Evolutionary conservation across 2,113 vertebrate species (phyloP).

Genomic region (Anthoscopus minutus): DNA sequence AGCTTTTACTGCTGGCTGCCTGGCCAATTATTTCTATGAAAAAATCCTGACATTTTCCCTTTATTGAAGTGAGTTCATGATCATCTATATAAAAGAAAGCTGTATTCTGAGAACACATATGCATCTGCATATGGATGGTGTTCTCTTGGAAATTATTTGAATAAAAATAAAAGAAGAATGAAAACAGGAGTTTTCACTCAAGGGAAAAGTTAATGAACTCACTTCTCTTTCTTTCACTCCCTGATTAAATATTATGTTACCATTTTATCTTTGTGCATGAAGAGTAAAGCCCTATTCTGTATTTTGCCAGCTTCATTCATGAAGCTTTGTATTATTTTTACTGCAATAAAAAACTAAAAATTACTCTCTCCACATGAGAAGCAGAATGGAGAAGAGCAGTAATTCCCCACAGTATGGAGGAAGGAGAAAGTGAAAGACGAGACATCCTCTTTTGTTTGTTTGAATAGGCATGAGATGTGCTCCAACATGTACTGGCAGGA

Average conservation of each 20-base stretch:
- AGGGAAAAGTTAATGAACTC: conserved; percentile 64
- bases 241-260: conserved; percentile 66
- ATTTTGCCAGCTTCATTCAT: conserved; percentile 63
- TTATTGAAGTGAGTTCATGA: conserved; percentile 38
- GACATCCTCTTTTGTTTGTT: conserved; percentile 28
- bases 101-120: conserved; percentile 30
- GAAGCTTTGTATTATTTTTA: conserved; percentile 60
- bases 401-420: conserved; percentile 2
- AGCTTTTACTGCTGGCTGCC: conserved; percentile 29
- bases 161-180: conserved; percentile 65
- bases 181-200: conserved; percentile 63
- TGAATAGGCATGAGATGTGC: conserved; percentile 33
- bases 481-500: conserved; percentile 3
- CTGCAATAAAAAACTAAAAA: conserved; percentile 44
- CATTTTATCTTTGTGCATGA: conserved; percentile 52
- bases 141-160: conserved; percentile 57
- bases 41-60: conserved; percentile 17
- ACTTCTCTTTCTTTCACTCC: conserved; percentile 61
- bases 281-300: conserved; percentile 46
- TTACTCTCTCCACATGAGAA: conserved; percentile 19
- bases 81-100: conserved; percentile 47
- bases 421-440: conserved; percentile 25
- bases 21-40: conserved; percentile 12
- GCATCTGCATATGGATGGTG: conserved; percentile 50
- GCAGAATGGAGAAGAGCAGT: conserved; percentile 18